phyloP scores from a whole-genome alignment of 1,140 invertebrate genomes.

The Magallana gigas region DNA sequence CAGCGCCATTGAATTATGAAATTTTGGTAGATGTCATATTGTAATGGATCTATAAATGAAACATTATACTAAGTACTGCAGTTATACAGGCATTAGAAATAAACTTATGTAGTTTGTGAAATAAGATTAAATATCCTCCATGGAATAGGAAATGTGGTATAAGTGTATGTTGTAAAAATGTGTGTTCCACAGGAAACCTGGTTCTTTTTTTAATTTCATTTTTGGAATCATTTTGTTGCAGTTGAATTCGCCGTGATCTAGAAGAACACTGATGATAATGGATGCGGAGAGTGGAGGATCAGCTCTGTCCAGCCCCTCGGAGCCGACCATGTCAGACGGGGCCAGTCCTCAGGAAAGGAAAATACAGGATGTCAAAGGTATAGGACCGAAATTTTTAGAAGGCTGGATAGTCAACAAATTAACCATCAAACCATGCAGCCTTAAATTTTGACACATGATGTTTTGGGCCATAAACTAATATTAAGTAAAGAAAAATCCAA shows the following conservation, averaged over 20 bases:
- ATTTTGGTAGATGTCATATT: too few relatives aligned
- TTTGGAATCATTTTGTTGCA: background rate
- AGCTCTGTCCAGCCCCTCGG: background rate
- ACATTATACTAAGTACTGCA: background rate
- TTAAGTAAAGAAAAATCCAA: too few relatives aligned
- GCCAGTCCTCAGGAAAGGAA: background rate
- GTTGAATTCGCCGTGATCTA: background rate
- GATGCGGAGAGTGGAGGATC: constrained; percentile 8
- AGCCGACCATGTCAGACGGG: background rate
- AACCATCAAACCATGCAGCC: too few relatives aligned
- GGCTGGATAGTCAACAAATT: too few relatives aligned
- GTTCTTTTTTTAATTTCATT: background rate
- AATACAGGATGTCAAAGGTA: constrained; percentile 16
- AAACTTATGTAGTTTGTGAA: background rate
- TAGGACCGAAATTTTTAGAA: background rate
- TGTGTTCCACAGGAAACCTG: background rate
- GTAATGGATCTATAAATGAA: too few relatives aligned
- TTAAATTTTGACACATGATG: too few relatives aligned
- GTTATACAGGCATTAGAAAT: background rate
- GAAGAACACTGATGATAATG: background rate
- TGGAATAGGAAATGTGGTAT: background rate
- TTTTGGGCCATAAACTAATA: too few relatives aligned
- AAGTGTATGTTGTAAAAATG: background rate
- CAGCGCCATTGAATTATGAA: too few relatives aligned
- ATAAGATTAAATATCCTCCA: background rate